Base-by-base conservation (phyloP, 2,797 vertebrate species). In the Poliocrania exsul region DNA sequence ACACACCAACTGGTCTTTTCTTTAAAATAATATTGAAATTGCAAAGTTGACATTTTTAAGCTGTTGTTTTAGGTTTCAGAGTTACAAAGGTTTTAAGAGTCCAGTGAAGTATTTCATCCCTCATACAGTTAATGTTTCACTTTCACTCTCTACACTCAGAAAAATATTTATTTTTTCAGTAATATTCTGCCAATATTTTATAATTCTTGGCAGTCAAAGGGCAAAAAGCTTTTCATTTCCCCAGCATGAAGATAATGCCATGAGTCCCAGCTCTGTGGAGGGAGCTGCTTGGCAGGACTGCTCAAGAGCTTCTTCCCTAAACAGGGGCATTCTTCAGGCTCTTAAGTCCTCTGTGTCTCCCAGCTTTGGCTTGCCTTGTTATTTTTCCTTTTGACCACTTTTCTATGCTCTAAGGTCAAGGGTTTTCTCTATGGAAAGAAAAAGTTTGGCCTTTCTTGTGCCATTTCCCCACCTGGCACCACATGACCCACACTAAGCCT, bases 341-440 rank as follows among this genome's bases (percentile, higher is more conserved):
- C 61, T 17, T 79, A 70, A 92, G 66, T 88, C 51, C 58, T 86
- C 86, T 70, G 35, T 24, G 17, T 85, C 81, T 93, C n/a, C 54
- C 66, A 80, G 72, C 70, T 93, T 75, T 67, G 88, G 85, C 47
- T 38, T 74, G 50, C 51, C 87, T 85, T 77, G 58, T 69, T 94
- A 33, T 91, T 96, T 94, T 96, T 60, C 81, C 71, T 90, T 96
- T 83, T 90, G 88, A 81, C 86, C 69, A 54, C 54, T 92, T 94
- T 89, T 77, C 86, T 91, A 0, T 81, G 61, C 64, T 88, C 94
- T 97, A 84, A 92, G 96, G 96, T 95, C 96, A 97, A 97, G 95
- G 95, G 96, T 96, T 98, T 98, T 94, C 94, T 97, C 96, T 97
- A 71, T 91, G 96, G 97, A 97, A 98, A 97, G 97, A 98, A 97